These are phyloP conservation scores for Troglohyphantes excavatus DNA, from an alignment of 2,888 invertebrate genomes.

Conservation along the genomic window DNA sequence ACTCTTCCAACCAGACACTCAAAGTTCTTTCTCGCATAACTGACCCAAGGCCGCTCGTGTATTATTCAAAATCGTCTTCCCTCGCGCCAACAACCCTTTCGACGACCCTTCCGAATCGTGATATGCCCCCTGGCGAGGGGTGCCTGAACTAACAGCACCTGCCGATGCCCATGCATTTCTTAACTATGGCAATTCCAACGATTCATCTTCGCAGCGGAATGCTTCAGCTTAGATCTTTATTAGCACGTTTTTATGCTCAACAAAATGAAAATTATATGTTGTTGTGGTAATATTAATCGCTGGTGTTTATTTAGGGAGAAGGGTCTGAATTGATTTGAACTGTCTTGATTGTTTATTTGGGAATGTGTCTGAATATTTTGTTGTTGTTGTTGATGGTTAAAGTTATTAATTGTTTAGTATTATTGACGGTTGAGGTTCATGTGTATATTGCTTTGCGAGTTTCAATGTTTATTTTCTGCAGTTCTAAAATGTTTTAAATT, in stretches of 20 bases:
- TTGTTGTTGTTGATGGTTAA: too few relatives aligned
- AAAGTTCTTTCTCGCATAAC: neutral
- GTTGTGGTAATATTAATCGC: too few relatives aligned
- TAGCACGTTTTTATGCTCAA: neutral
- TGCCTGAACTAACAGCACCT: conserved; percentile 33
- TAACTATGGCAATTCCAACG: neutral
- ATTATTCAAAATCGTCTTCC: conserved; percentile 18
- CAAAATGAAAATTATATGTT: too few relatives aligned
- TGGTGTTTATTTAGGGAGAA: too few relatives aligned
- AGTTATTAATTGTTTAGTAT: too few relatives aligned
- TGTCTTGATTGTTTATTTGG: too few relatives aligned
- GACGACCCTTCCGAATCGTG: conserved; percentile 1
- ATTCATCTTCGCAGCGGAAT: neutral
- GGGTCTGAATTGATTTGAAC: too few relatives aligned
- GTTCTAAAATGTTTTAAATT: too few relatives aligned
- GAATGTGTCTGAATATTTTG: too few relatives aligned
- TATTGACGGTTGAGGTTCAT: too few relatives aligned
- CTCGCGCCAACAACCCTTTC: conserved; percentile 49
- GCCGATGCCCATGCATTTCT: conserved; percentile 29
- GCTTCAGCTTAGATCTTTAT: neutral
- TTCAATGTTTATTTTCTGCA: too few relatives aligned
- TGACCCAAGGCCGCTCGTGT: conserved; percentile 5
- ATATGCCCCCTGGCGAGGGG: neutral
- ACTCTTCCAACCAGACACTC: neutral
- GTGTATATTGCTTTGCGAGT: too few relatives aligned